Evolutionary conservation across 2,797 vertebrate genomes (phyloP), one percentile per base, ranked within the genome.

Genomic region (Karalla daura): DNA sequence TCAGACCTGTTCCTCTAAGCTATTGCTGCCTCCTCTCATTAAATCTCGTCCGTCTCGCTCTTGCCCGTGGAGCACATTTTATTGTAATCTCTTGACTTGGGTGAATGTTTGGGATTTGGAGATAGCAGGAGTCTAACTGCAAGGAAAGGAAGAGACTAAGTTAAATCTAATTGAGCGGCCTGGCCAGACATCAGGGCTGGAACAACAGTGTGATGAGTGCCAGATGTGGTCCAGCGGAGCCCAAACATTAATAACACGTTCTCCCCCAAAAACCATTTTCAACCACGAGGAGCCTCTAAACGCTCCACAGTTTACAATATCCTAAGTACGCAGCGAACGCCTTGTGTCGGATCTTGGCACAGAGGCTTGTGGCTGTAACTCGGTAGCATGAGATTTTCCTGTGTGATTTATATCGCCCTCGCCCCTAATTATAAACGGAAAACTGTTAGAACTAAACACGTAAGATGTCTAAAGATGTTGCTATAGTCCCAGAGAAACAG

Each of bases 161-260:
- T 92, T 88, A 89, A 92, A 91, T 92, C 87, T 92, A 92, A 93
- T 93, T 93, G 92, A 90, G 89, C 86, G 66, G 87, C 88, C 83
- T 88, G 88, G 88, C 88, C 88, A 92, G 91, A 91, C 90, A 91
- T 92, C 88, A 89, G 85, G 90, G 89, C 91, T 93, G 88, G 86
- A 93, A 89, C 86, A 92, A 90, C 91, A 89, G 67, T 11, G 76
- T 91, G 90, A 94, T 93, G 88, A 86, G 87, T 89, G 90, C 91
- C 93, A 94, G 92, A 93, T 93, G 92, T 91, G 90, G 88, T 89
- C 78, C 77, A 75, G 85, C 65, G 73, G 83, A 88, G 88, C 81
- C 86, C 72, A 87, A 91, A 89, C 91, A 92, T 92, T 92, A 92
- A 93, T 93, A 92, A 92, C 84, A 81, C 73, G 70, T 88, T 86